Evolutionary conservation across 2,113 vertebrate species (phyloP), one percentile per base, ranked within the genome.

Genomic region (Puntigrus tetrazona): DNA sequence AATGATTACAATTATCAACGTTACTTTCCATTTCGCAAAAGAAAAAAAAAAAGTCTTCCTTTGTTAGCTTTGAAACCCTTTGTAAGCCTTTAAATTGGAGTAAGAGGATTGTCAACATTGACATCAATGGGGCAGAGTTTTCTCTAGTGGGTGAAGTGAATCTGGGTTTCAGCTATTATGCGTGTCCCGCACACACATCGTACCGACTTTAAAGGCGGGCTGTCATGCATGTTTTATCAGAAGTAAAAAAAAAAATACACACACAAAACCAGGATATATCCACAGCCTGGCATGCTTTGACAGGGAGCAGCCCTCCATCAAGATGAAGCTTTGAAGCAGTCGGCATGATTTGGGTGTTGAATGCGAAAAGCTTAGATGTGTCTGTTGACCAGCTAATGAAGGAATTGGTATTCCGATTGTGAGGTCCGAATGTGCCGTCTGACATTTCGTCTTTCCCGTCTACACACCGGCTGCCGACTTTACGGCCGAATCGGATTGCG

Each of bases 161-260:
- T 45, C 47, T 81, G 81, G 69, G 80, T 69, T 83, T 88, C 86
- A 84, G 86, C 87, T 87, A 87, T 84, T 82, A 61, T 82, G 84
- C 83, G 75, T 82, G 70, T 47, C 78, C 87, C 88, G 83, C 88
- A 92, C 85, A 88, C 87, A 78, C 84, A 87, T 88, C 88, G 90
- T 91, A 87, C 91, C 69, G 89, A 89, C 92, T 93, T 91, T 92
- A 91, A 93, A 92, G 88, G 83, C 88, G 81, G 92, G 87, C 86
- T 91, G 91, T 91, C 90, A 93, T 93, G 91, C 90, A 92, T 92
- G 91, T 91, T 93, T 93, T 90, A 93, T 94, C 91, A 90, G 77
- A 90, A 84, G 84, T 82, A 77, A 86, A 88, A 88, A 87, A 75
- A 50, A 70, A 90, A 82, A 84, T 0, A n/a, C 20, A 50, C 45